These are phyloP conservation scores for Pinctada fucata DNA, from an alignment of 2,888 invertebrate genomes.

Conservation along the genomic window DNA sequence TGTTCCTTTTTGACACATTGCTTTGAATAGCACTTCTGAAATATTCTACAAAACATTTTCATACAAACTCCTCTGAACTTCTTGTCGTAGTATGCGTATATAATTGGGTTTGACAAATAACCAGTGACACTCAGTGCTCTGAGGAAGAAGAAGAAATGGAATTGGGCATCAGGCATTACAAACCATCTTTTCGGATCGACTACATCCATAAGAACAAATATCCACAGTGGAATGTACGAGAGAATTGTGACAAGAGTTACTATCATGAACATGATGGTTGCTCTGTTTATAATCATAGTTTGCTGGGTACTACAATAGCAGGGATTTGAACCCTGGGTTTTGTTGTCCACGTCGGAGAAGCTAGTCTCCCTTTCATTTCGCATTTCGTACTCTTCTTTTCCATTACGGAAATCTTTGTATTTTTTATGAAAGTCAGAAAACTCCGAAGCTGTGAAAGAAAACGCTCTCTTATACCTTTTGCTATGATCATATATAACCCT, in stretches of 20 bases:
- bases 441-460: no score
- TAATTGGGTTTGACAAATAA: slow-evolving; percentile 13
- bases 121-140: slow-evolving; percentile 9
- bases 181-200: slow-evolving; percentile 10
- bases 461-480: no score
- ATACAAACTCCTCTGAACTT: background rate
- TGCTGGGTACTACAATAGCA: no score
- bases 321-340: no score
- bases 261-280: slow-evolving; percentile 21
- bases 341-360: no score
- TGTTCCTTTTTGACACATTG: no score
- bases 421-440: no score
- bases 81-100: slow-evolving; percentile 19
- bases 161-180: background rate
- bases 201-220: slow-evolving; percentile 11
- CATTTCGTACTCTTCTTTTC: no score
- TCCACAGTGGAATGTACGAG: slow-evolving; percentile 8
- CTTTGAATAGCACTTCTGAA: no score
- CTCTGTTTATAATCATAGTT: background rate
- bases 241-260: slow-evolving; percentile 11
- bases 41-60: slow-evolving; percentile 3
- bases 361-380: no score
- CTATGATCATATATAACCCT: slow-evolving; percentile 12
- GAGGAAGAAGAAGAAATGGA: slow-evolving; percentile 14
- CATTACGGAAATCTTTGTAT: no score